Percentiles rank a stretch among this genome's conserved stretches.
Conservation (phyloP, 1,140 invertebrate genomes). For the Drosophila nasuta region DNA sequence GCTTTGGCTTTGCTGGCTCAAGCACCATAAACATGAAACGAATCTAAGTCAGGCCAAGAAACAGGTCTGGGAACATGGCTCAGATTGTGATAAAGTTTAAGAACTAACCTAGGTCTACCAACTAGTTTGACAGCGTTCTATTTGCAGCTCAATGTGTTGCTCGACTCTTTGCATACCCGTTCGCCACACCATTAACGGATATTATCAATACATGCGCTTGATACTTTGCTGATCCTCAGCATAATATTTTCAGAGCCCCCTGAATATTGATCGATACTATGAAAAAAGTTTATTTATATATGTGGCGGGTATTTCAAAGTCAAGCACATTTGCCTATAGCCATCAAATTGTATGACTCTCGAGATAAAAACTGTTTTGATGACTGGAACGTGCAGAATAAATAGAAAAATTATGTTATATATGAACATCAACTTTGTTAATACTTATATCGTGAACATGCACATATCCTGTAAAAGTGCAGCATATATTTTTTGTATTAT, state of each 20-base stretch:
- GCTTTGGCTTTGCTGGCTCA: constrained; percentile 55
- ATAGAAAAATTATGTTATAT: constrained; percentile 11
- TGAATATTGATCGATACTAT: no score
- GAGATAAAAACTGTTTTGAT: constrained; percentile 80
- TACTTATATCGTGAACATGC: background rate
- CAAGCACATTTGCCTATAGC: background rate
- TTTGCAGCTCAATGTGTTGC: background rate
- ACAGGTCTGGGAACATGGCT: constrained; percentile 56
- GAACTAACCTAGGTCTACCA: constrained; percentile 82
- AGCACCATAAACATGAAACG: constrained; percentile 81
- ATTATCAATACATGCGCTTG: no score
- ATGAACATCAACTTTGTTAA: background rate
- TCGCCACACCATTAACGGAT: no score
- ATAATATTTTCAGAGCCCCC: no score
- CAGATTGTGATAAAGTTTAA: constrained; percentile 42
- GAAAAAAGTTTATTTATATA: no score
- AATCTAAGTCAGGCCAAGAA: constrained; percentile 81
- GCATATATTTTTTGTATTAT: no score
- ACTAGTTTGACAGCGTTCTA: constrained; percentile 64
- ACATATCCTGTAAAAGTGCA: background rate
- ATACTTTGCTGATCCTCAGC: no score
- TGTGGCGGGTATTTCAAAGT: background rate
- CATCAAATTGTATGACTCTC: constrained; percentile 46
- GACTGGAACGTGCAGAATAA: constrained; percentile 69
- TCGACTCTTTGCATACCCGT: background rate